Evolutionary conservation across 2,888 invertebrate genomes (phyloP).

Genomic region (Isoperla grammatica): DNA sequence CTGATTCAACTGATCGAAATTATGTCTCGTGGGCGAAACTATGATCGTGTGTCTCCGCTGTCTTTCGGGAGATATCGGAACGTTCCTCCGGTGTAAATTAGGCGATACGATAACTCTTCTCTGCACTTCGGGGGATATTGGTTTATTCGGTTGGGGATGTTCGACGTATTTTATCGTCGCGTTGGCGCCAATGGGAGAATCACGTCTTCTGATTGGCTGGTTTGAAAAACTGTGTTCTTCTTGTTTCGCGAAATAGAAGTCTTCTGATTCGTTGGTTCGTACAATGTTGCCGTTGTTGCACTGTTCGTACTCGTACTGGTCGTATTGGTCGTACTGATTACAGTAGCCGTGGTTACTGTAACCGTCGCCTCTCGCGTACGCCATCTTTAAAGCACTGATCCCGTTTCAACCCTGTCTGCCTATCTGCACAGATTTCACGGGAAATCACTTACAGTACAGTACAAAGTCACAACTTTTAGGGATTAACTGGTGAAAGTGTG

Average conservation of each 20-base stretch:
- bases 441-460: no score
- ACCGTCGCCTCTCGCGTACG: conserved; percentile 10
- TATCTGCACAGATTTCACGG: no score
- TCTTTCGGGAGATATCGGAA: neutral
- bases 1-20: no score
- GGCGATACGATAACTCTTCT: neutral
- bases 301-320: conserved; percentile 24
- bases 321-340: conserved; percentile 21
- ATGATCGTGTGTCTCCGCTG: conserved; percentile 2
- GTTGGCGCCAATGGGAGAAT: neutral
- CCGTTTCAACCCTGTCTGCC: no score
- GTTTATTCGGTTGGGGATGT: neutral
- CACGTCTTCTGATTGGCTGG: neutral
- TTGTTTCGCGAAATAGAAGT: conserved; percentile 4
- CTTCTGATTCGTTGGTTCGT: neutral
- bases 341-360: conserved; percentile 27
- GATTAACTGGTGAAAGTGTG: no score
- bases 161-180: neutral
- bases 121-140: neutral
- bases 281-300: conserved; percentile 19
- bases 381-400: neutral
- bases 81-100: neutral
- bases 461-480: no score
- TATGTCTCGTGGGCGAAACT: neutral
- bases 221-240: neutral